Percentiles rank a stretch among this genome's conserved stretches.
Conservation (phyloP, 2,888 invertebrate genomes). For the Lasiommata megera region DNA sequence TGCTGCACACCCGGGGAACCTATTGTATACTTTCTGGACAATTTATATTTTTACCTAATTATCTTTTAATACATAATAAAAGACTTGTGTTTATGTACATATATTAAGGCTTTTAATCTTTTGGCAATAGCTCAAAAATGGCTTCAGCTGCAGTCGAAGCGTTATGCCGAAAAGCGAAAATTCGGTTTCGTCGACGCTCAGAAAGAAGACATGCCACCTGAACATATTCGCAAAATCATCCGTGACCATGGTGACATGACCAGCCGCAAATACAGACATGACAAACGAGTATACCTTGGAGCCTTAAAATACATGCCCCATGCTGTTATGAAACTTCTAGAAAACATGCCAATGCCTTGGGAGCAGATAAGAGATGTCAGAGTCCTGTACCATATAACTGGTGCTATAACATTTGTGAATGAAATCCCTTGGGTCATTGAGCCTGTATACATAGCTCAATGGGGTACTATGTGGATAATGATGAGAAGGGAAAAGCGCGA, state of each 20-base stretch:
- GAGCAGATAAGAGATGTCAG: slow-evolving; percentile 99
- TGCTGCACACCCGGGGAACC: no score
- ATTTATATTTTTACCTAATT: no score
- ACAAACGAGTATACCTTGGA: slow-evolving; percentile 98
- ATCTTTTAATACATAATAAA: no score
- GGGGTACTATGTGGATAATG: slow-evolving; percentile 99
- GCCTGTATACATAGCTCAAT: slow-evolving; percentile 99
- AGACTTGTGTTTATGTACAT: no score
- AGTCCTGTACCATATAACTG: slow-evolving; percentile 99
- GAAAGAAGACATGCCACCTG: slow-evolving; percentile 99
- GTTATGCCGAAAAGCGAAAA: slow-evolving; percentile 98
- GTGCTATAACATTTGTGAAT: slow-evolving; percentile 99
- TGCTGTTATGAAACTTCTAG: slow-evolving; percentile 98
- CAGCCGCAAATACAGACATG: slow-evolving; percentile 98
- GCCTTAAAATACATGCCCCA: slow-evolving; percentile 99
- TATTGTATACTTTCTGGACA: no score
- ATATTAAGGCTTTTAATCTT: no score
- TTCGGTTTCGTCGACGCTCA: slow-evolving; percentile 99
- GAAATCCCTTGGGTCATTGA: slow-evolving; percentile 99
- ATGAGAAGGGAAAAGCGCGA: slow-evolving; percentile 99
- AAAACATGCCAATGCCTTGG: slow-evolving; percentile 99
- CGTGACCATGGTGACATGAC: slow-evolving; percentile 99
- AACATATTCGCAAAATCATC: slow-evolving; percentile 99
- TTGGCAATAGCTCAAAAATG: slow-evolving; percentile 91
- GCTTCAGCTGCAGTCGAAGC: slow-evolving; percentile 99